Evolutionary conservation across 2,113 vertebrate genomes (phyloP), one percentile per base, ranked within the genome.

Genomic region (Oncorhynchus nerka): DNA sequence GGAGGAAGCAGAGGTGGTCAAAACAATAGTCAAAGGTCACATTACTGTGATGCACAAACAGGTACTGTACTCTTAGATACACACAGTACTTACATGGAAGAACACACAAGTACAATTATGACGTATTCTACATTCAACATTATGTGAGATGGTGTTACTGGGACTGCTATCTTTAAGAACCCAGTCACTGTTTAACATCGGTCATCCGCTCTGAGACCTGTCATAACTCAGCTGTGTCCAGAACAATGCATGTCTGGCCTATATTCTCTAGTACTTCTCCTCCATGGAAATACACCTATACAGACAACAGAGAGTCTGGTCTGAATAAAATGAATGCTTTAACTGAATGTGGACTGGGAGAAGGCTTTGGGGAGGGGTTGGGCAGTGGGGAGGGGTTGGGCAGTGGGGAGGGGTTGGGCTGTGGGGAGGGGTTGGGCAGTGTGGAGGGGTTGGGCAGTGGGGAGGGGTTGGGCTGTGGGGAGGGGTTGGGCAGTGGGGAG

Each of bases 221-320:
- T 45, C 83, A 76, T 74, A 77, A 79, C 80, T 80, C 39, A 45
- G 76, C 77, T 81, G 76, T 76, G n/a, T 73, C 76, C 22, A 30
- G 80, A 88, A 85, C 75, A 82, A 80, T 75, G 73, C 22, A 51
- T 75, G 72, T 20, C 62, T 74, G 80, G 71, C 79, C 85, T 80
- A 81, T 67, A 84, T 90, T 83, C 79, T 83, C 26, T 62, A 55
- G 4, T 55, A 78, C 65, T 70, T 22, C 61, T 82, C 77, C 80
- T 68, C 79, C 75, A 76, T 73, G 73, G 48, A 34, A 78, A 75
- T 61, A 73, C 8, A 68, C 62, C 45, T 45, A 73, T 57, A 16
- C 20, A 69, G 48, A 70, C 70, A 48, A 81, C 68, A 34, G 73
- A 64, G 28, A 73, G 39, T 45, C 9, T 45, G 83, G 65, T 77